Evolutionary conservation across 2,113 vertebrate genomes (phyloP).

Genomic region (Equus przewalskii): DNA sequence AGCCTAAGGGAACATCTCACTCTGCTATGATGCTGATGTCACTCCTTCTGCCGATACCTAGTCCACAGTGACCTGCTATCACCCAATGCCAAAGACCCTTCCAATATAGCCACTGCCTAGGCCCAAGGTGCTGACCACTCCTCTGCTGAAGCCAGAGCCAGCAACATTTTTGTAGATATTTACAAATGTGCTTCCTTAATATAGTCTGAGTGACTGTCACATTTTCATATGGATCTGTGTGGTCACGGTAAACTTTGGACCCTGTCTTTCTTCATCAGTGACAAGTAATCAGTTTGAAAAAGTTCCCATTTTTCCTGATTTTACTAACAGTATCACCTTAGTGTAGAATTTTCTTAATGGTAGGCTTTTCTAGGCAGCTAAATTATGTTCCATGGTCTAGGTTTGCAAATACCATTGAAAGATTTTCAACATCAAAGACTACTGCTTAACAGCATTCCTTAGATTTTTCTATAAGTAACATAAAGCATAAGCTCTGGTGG

Average conservation of each 20-base stretch:
- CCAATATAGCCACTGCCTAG: no score
- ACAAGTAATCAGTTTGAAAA: background rate
- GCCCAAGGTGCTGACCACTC: no score
- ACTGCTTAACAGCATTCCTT: background rate
- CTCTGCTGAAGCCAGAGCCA: no score
- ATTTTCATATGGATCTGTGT: conserved; percentile 2
- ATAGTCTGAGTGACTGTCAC: background rate
- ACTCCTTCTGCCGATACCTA: no score
- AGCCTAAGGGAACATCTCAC: no score
- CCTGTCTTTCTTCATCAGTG: background rate
- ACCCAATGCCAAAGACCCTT: no score
- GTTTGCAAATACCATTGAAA: background rate
- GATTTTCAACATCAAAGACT: background rate
- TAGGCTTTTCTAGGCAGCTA: background rate
- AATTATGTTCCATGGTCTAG: background rate
- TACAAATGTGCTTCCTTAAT: background rate
- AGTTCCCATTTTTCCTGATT: background rate
- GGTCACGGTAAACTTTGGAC: background rate
- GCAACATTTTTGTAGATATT: background rate
- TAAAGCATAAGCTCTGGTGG: background rate
- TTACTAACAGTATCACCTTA: background rate
- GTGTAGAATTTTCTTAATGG: background rate
- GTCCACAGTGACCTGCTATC: no score
- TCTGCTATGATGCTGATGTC: no score
- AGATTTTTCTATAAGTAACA: background rate